Evolutionary conservation across 2,797 vertebrate species (phyloP).

Genomic region (Rhincodon typus): DNA sequence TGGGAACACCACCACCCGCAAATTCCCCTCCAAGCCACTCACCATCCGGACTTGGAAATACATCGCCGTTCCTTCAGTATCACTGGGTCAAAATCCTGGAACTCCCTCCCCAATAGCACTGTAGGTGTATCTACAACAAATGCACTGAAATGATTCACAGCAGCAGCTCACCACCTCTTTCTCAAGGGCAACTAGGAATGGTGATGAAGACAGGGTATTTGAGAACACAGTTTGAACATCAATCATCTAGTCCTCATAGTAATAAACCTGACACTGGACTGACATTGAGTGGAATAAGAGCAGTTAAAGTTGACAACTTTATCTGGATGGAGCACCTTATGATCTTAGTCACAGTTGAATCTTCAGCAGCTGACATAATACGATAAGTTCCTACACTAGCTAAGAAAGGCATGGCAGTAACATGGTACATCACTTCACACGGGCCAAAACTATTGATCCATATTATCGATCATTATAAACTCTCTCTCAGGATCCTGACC

Average conservation of each 20-base stretch:
- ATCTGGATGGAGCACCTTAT: neutral
- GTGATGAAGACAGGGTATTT: neutral
- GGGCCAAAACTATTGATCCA: neutral
- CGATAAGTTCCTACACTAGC: neutral
- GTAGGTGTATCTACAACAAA: no score
- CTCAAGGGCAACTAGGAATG: no score
- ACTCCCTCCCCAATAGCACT: no score
- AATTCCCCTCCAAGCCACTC: no score
- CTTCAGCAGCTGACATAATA: neutral
- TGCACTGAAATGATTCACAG: no score
- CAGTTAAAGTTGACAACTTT: neutral
- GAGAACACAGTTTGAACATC: neutral
- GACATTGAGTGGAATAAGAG: neutral
- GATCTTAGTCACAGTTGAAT: neutral
- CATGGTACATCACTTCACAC: neutral
- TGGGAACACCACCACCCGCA: no score
- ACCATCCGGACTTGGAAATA: no score
- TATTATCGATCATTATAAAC: neutral
- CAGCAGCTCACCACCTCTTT: no score
- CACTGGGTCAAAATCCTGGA: no score
- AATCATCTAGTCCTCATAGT: neutral
- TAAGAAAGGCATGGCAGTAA: neutral
- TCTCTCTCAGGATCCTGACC: neutral
- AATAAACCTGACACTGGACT: neutral
- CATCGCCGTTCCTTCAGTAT: no score